phyloP scores from a whole-genome alignment of 53 echinoderm and acorn worm species.

The Stichopus horrens region DNA sequence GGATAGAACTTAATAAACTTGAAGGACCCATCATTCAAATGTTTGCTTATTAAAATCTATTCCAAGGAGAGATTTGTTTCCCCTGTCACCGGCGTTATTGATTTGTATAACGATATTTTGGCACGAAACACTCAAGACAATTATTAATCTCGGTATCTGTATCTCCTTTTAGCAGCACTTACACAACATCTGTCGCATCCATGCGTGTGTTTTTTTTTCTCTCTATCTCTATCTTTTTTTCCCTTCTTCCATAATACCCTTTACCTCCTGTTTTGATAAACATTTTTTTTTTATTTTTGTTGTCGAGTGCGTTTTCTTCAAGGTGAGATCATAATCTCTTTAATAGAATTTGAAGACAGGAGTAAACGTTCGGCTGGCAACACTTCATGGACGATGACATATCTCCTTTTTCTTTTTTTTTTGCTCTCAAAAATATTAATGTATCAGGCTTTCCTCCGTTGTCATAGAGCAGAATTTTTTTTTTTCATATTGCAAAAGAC shows the following conservation, averaged over 20 bases:
- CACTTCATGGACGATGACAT: too few relatives aligned
- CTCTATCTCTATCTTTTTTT: neutral
- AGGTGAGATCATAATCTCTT: constrained; percentile 37
- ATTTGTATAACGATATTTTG: constrained; percentile 42
- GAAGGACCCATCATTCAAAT: constrained; percentile 41
- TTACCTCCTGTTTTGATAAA: constrained; percentile 16
- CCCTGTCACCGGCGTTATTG: constrained; percentile 32
- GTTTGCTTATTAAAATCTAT: constrained; percentile 45
- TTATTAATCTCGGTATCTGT: constrained; percentile 26
- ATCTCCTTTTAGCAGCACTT: constrained; percentile 9
- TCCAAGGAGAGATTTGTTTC: constrained; percentile 25
- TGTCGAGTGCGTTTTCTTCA: constrained; percentile 19
- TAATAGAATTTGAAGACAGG: constrained; percentile 8
- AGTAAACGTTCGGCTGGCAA: neutral
- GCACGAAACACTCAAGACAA: constrained; percentile 24
- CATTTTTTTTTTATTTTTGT: too few relatives aligned
- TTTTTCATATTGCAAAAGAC: too few relatives aligned
- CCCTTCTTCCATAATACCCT: neutral
- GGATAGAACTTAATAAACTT: constrained; percentile 28
- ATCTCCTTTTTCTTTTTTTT: neutral
- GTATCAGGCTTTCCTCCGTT: neutral
- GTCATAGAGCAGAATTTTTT: neutral
- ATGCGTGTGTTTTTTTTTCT: neutral
- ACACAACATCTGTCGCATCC: constrained; percentile 21
- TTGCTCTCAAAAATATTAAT: neutral